Conservation (phyloP, 2,113 vertebrate species). For the Toxostoma redivivum region DNA sequence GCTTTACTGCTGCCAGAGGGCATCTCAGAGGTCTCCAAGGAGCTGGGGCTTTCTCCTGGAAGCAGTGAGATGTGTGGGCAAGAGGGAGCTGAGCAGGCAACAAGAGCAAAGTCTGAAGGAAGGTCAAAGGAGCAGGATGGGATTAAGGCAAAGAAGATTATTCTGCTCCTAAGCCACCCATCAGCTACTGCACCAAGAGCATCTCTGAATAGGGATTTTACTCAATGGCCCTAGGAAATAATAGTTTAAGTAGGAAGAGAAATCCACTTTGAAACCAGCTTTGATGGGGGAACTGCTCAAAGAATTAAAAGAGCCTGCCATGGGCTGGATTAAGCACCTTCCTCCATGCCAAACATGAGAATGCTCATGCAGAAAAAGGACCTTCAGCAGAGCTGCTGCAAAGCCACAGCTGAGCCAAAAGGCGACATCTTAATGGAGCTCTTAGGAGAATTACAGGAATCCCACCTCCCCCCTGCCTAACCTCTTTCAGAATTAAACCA, state of each 20-base stretch:
- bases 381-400: not conserved
- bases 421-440: not conserved
- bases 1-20: not conserved
- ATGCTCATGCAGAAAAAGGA: not conserved
- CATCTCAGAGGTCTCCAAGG: accelerated
- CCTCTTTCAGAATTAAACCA: not conserved
- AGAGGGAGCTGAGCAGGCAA: not conserved
- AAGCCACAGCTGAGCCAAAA: not conserved
- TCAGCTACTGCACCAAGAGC: not conserved
- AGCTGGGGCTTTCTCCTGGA: not conserved
- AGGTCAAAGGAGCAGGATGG: not conserved
- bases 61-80: not conserved
- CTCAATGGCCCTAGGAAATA: not conserved
- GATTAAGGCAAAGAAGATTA: conserved; percentile 17
- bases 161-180: not conserved
- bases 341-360: accelerated
- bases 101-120: not conserved
- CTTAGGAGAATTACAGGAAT: not conserved
- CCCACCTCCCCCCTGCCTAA: not conserved
- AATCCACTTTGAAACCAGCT: not conserved
- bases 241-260: not conserved
- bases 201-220: not conserved
- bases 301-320: not conserved
- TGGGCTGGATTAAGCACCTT: not conserved
- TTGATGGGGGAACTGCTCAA: not conserved